A percentile compares a stretch with the other conserved stretches of the same genome.
These are phyloP conservation scores for Pyralis farinalis DNA, from an alignment of 2,888 invertebrate genomes.

Conservation along the genomic window DNA sequence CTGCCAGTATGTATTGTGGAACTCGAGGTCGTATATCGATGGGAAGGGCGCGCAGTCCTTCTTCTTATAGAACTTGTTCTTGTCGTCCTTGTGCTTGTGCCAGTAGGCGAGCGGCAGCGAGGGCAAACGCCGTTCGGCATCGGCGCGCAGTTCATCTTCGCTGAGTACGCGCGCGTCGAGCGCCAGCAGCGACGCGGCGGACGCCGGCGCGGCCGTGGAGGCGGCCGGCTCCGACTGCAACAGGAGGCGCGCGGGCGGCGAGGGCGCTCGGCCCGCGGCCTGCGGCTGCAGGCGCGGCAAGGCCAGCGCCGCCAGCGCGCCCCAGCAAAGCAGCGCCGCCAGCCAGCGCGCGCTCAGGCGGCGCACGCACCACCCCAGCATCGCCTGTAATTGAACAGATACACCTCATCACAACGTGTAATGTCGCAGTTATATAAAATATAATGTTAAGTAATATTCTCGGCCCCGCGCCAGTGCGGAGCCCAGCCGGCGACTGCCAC, in stretches of 20 bases:
- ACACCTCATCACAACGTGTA: constrained; percentile 7
- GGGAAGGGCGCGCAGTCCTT: constrained; percentile 92
- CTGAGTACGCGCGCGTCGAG: constrained; percentile 63
- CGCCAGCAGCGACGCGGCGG: constrained; percentile 32
- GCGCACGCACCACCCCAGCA: constrained; percentile 59
- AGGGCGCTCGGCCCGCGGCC: constrained; percentile 29
- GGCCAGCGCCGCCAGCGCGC: constrained; percentile 52
- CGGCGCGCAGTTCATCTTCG: constrained; percentile 88
- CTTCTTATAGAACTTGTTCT: constrained; percentile 83
- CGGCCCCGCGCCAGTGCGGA: no score
- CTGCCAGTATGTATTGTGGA: constrained; percentile 97
- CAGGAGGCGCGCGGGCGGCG: constrained; percentile 34
- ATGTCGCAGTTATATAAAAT: no score
- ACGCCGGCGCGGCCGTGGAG: constrained; percentile 27
- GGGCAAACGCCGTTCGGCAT: constrained; percentile 89
- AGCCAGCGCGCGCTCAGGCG: constrained; percentile 56
- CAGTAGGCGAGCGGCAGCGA: constrained; percentile 93
- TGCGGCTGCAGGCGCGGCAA: constrained; percentile 51
- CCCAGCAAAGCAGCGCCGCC: constrained; percentile 65
- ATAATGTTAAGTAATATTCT: no score
- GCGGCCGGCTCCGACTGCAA: constrained; percentile 44
- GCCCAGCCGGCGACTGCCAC: no score
- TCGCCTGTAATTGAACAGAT: constrained; percentile 60
- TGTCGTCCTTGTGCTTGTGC: constrained; percentile 90
- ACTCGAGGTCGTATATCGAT: constrained; percentile 93